A percentile compares a stretch with the other conserved stretches of the same genome.
Evolutionary conservation across 1,140 invertebrate genomes (phyloP).

Genomic region (Luehdorfia chinensis): DNA sequence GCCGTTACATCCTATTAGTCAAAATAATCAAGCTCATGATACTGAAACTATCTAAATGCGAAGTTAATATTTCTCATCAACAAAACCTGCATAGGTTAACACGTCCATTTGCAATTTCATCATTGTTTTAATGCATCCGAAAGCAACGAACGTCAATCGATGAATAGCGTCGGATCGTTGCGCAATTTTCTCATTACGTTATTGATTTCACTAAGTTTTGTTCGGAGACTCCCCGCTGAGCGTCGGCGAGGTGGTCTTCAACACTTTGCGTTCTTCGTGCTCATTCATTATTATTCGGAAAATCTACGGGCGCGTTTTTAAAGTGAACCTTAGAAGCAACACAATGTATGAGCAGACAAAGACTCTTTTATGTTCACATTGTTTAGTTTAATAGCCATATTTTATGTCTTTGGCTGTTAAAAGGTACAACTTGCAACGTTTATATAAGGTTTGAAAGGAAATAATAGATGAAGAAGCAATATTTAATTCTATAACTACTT

Average conservation of each 20-base stretch:
- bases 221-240: constrained; percentile 53
- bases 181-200: constrained; percentile 69
- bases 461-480: constrained; percentile 19
- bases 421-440: constrained; percentile 29
- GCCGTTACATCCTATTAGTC: too few species aligned
- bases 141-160: constrained; percentile 29
- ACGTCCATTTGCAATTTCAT: constrained; percentile 27
- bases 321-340: constrained; percentile 19
- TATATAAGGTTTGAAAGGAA: constrained; percentile 23
- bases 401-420: constrained; percentile 43
- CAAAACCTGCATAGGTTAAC: constrained; percentile 3
- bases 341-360: constrained; percentile 41
- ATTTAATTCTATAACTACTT: background rate
- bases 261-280: constrained; percentile 26
- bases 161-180: constrained; percentile 46
- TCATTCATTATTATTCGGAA: constrained; percentile 23
- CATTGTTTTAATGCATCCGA: constrained; percentile 35
- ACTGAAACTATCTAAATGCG: background rate
- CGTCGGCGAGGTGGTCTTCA: constrained; percentile 39
- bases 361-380: constrained; percentile 38
- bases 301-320: constrained; percentile 31
- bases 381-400: constrained; percentile 47
- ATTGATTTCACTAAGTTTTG: constrained; percentile 66
- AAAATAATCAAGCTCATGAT: constrained; percentile 12
- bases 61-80: constrained; percentile 10